Conservation (phyloP, 2,113 vertebrate genomes). For the Plectropomus leopardus region DNA sequence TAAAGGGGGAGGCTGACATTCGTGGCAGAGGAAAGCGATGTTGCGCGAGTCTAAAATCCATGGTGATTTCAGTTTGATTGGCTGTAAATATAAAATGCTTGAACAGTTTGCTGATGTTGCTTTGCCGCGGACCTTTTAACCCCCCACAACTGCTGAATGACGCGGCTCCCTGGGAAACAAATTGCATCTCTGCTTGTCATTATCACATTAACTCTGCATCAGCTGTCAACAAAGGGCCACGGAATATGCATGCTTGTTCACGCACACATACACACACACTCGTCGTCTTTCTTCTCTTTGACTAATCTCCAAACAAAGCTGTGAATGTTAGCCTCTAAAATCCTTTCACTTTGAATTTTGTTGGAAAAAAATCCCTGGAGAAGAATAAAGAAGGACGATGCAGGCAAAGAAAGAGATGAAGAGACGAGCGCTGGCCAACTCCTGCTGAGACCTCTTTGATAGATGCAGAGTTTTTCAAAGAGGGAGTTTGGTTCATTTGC, state of each 20-base stretch:
- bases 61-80: slow-evolving; percentile 24
- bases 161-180: slow-evolving; percentile 55
- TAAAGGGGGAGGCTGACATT: slow-evolving; percentile 15
- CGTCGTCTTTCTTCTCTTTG: slow-evolving; percentile 57
- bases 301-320: slow-evolving; percentile 78
- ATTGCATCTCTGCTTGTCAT: slow-evolving; percentile 70
- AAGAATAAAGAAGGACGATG: slow-evolving; percentile 53
- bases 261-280: slow-evolving; percentile 31
- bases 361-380: slow-evolving; percentile 51
- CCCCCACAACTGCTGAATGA: slow-evolving; percentile 49
- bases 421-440: slow-evolving; percentile 60
- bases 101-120: slow-evolving; percentile 42
- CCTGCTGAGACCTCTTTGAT: slow-evolving; percentile 72
- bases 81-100: slow-evolving; percentile 42
- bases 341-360: slow-evolving; percentile 69
- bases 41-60: slow-evolving; percentile 1
- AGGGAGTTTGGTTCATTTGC: slow-evolving; percentile 67
- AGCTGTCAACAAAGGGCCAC: slow-evolving; percentile 67
- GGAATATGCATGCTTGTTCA: slow-evolving; percentile 18
- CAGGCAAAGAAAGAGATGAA: slow-evolving; percentile 58
- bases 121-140: slow-evolving; percentile 61
- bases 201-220: slow-evolving; percentile 73
- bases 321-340: slow-evolving; percentile 72
- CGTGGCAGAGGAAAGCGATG: slow-evolving; percentile 28
- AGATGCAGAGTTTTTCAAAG: slow-evolving; percentile 58